A percentile compares a stretch with the other conserved stretches of the same genome.
Conservation (phyloP, 2,888 invertebrate genomes). For the Ashinkailepas kermadecensis region DNA sequence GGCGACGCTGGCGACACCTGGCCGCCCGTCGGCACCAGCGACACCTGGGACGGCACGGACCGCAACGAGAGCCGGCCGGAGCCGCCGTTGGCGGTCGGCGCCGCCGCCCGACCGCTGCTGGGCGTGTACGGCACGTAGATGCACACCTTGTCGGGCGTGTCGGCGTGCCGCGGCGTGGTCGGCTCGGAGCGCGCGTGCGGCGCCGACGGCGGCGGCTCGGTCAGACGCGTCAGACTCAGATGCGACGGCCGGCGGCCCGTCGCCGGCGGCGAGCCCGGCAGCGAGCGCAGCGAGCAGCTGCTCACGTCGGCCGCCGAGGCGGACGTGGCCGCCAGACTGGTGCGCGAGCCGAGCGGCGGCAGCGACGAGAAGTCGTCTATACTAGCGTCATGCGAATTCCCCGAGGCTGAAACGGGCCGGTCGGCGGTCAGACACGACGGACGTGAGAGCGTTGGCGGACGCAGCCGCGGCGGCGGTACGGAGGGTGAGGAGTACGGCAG, state of each 20-base stretch:
- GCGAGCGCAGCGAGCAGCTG: slow-evolving; percentile 15
- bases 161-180: slow-evolving; percentile 9
- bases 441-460: too few species aligned
- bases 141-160: slow-evolving; percentile 17
- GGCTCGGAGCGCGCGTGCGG: slow-evolving; percentile 7
- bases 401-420: not conserved
- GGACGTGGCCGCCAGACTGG: not conserved
- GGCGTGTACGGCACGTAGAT: slow-evolving; percentile 15
- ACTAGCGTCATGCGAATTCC: slow-evolving; percentile 23
- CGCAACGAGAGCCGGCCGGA: not conserved
- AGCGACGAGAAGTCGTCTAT: slow-evolving; percentile 23
- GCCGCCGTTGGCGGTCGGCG: not conserved
- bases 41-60: not conserved
- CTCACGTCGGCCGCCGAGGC: slow-evolving; percentile 8
- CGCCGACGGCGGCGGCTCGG: not conserved
- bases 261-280: not conserved
- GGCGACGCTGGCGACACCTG: not conserved
- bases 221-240: not conserved
- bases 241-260: not conserved
- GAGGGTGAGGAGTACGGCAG: too few species aligned
- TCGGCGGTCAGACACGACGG: too few species aligned
- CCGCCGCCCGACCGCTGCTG: not conserved
- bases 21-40: not conserved
- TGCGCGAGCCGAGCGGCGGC: slow-evolving; percentile 14
- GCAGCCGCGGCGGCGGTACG: too few species aligned